Evolutionary conservation across 2,113 vertebrate genomes (phyloP), one percentile per base, ranked within the genome.

Genomic region (Lutjanus erythropterus): DNA sequence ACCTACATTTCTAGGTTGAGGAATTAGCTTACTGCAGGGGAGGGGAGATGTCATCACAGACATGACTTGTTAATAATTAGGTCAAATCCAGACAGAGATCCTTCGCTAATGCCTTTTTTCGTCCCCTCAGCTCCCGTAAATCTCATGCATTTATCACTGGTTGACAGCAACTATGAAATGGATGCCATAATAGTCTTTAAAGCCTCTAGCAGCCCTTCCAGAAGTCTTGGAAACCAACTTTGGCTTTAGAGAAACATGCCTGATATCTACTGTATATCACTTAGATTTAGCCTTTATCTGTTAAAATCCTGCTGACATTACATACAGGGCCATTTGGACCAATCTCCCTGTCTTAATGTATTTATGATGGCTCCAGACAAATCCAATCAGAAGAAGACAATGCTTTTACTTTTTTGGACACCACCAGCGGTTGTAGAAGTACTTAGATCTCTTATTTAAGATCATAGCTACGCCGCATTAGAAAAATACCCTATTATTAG

Each of bases 61-160:
- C 75, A 33, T 70, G 74, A 73, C 62, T 76, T 67, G 42, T 62
- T 75, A 70, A 80, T 85, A 90, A 81, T 83, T 64, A 86, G 82
- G 80, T 73, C 64, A 72, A 75, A 62, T 75, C 41, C 58, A 65
- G 71, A 80, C 68, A 46, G 47, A 82, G 42, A 78, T 73, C 65
- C 15, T 46, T 76, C 25, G 8, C 55, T 62, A 62, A 78, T 81
- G 69, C 60, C 3, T 39, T n/a, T 81, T 67, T 71, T 82, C 35
- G 5, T 81, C 29, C 61, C 23, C 41, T 47, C 49, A 67, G 67
- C 77, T 84, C 60, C 50, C 72, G 52, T 69, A 89, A 89, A 89
- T 89, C 85, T 80, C 66, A 10, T 39, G n/a, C 88, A 91, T 91
- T 77, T n/a, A 86, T 93, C 91, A 90, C 50, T 37, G 76, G 21